Percentiles rank a stretch among this genome's conserved stretches.
phyloP scores from a whole-genome alignment of 2,888 invertebrate species.

The Ectobius pallidus region DNA sequence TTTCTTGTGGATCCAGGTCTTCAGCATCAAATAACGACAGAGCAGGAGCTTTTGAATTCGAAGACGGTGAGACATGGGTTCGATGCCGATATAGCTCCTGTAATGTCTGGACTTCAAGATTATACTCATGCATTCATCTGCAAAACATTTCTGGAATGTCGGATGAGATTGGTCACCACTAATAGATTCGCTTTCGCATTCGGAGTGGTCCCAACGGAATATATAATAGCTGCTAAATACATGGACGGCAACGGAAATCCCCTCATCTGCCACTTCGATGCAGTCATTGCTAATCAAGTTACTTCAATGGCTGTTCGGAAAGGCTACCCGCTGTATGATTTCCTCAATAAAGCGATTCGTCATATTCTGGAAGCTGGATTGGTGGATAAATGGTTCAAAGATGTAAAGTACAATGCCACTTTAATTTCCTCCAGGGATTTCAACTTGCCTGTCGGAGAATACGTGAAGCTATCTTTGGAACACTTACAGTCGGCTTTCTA shows the following conservation, averaged over 20 bases:
- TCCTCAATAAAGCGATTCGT: not conserved
- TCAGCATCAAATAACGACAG: constrained; percentile 11
- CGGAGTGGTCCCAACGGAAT: not conserved
- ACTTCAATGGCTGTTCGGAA: not conserved
- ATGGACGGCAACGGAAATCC: not conserved
- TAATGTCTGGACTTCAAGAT: not conserved
- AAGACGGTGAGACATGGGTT: not conserved
- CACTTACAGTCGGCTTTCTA: constrained; percentile 18
- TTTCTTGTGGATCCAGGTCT: constrained; percentile 2
- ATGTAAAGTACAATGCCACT: constrained; percentile 3
- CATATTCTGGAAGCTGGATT: not conserved
- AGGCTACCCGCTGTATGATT: not conserved
- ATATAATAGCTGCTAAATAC: not conserved
- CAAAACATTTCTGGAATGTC: not conserved
- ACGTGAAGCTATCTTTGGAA: not conserved
- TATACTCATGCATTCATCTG: not conserved
- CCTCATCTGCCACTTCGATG: constrained; percentile 8
- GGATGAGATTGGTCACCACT: not conserved
- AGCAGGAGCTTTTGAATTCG: not conserved
- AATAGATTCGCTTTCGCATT: not conserved
- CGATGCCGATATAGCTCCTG: not conserved
- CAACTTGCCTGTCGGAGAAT: not conserved
- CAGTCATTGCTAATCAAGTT: not conserved
- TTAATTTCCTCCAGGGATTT: not conserved
- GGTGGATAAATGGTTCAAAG: constrained; percentile 13